These are phyloP conservation scores for Branchipolynoe longqiensis DNA, from an alignment of 2,888 invertebrate species.

Conservation along the genomic window DNA sequence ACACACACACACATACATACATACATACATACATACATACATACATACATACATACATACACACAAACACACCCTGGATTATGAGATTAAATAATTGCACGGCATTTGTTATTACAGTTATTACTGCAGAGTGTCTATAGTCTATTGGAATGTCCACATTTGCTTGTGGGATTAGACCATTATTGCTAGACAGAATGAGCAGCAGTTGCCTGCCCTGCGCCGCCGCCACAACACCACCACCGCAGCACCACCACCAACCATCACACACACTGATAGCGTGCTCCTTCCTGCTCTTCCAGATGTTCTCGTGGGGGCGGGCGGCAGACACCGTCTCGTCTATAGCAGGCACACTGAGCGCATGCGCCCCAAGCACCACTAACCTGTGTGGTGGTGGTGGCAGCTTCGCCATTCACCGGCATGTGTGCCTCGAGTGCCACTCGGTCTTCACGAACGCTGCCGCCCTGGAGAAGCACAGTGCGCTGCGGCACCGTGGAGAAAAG, in stretches of 20 bases:
- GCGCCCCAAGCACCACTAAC: neutral
- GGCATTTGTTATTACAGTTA: too few relatives aligned
- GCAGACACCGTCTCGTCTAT: neutral
- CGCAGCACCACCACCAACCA: neutral
- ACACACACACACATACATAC: too few relatives aligned
- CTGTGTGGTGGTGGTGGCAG: neutral
- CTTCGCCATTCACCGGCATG: conserved; percentile 34
- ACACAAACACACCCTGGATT: too few relatives aligned
- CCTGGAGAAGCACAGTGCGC: conserved; percentile 19
- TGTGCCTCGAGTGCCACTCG: conserved; percentile 16
- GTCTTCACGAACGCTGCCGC: conserved; percentile 33
- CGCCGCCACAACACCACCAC: conserved; percentile 16
- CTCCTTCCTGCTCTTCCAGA: conserved; percentile 52
- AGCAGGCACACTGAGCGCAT: too few relatives aligned
- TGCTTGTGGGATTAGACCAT: too few relatives aligned
- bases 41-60: too few relatives aligned
- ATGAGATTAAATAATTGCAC: too few relatives aligned
- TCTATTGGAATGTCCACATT: too few relatives aligned
- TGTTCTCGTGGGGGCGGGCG: conserved; percentile 41
- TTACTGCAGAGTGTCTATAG: too few relatives aligned
- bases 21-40: too few relatives aligned
- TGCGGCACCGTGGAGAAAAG: conserved; percentile 11
- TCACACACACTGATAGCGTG: conserved; percentile 30
- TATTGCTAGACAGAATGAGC: neutral
- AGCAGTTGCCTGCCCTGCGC: neutral